A percentile compares a stretch with the other conserved stretches of the same genome.
Evolutionary conservation across 30 jellyfish, hydroid and myxozoan species (phyloP).

Genomic region (Hydractinia echinata): DNA sequence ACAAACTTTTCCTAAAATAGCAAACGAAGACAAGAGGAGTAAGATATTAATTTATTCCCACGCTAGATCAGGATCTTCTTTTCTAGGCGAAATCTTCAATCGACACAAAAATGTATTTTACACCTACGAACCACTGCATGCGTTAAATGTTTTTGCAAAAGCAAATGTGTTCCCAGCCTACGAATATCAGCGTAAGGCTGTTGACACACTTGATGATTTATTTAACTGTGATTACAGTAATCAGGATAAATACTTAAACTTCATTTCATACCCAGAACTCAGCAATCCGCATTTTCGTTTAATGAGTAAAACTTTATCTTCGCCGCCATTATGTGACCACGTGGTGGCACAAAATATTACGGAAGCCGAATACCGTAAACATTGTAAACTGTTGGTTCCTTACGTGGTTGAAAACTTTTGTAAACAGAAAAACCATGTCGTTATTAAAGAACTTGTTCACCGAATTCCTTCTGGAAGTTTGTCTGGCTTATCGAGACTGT

Average conservation of each 20-base stretch:
- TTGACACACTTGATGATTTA: conserved; percentile 51
- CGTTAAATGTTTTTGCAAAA: conserved; percentile 58
- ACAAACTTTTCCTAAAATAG: too few relatives aligned
- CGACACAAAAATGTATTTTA: conserved; percentile 75
- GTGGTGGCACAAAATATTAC: conserved; percentile 42
- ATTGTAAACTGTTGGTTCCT: conserved; percentile 58
- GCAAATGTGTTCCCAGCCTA: conserved; percentile 57
- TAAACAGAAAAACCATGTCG: conserved; percentile 42
- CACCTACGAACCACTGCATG: conserved; percentile 88
- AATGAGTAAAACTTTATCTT: conserved; percentile 70
- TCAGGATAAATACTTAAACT: conserved; percentile 64
- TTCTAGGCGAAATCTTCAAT: conserved; percentile 94
- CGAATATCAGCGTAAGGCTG: conserved; percentile 47
- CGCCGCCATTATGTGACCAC: conserved; percentile 77
- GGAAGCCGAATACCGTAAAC: conserved; percentile 39
- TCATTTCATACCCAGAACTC: conserved; percentile 85
- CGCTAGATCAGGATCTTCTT: conserved; percentile 98
- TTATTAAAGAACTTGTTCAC: conserved; percentile 75
- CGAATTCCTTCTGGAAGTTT: conserved; percentile 38
- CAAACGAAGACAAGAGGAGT: conserved; percentile 2
- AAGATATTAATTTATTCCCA: conserved; percentile 66
- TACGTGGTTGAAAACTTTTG: conserved; percentile 51
- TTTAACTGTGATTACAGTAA: conserved; percentile 70
- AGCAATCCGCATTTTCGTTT: conserved; percentile 90
- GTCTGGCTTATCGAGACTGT: conserved; percentile 39